phyloP scores from a whole-genome alignment of 2,113 vertebrate genomes.

The Dromiciops gliroides region DNA sequence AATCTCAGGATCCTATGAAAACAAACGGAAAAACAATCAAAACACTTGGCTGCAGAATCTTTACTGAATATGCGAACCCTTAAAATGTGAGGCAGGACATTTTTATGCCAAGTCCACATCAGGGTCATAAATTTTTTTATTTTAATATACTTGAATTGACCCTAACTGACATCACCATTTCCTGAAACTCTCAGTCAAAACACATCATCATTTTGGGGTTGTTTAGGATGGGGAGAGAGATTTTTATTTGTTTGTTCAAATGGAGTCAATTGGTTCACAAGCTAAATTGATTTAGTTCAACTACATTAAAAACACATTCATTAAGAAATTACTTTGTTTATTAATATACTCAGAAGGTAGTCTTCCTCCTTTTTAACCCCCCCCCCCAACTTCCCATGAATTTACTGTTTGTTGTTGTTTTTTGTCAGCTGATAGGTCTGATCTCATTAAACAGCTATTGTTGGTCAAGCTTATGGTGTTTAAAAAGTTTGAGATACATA shows the following conservation, averaged over 20 bases:
- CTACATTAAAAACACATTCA: background rate
- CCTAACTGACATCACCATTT: background rate
- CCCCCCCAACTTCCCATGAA: background rate
- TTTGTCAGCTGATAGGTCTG: background rate
- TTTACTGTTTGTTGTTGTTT: background rate
- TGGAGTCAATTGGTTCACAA: background rate
- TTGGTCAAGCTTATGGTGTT: background rate
- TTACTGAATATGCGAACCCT: constrained; percentile 1
- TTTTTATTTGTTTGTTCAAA: background rate
- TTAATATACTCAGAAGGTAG: background rate
- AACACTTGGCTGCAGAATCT: background rate
- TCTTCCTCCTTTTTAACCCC: background rate
- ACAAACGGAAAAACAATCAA: background rate
- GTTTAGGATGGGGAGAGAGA: background rate
- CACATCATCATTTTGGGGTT: background rate
- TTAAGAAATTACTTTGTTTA: background rate
- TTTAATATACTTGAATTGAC: background rate
- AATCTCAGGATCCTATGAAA: background rate
- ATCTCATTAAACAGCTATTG: background rate
- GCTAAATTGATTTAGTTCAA: background rate
- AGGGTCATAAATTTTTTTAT: background rate
- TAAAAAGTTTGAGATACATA: background rate
- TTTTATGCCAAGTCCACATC: background rate
- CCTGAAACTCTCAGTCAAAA: background rate
- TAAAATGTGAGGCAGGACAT: background rate